phyloP scores from a whole-genome alignment of 2,113 vertebrate species.

The Myrmecobius fasciatus region DNA sequence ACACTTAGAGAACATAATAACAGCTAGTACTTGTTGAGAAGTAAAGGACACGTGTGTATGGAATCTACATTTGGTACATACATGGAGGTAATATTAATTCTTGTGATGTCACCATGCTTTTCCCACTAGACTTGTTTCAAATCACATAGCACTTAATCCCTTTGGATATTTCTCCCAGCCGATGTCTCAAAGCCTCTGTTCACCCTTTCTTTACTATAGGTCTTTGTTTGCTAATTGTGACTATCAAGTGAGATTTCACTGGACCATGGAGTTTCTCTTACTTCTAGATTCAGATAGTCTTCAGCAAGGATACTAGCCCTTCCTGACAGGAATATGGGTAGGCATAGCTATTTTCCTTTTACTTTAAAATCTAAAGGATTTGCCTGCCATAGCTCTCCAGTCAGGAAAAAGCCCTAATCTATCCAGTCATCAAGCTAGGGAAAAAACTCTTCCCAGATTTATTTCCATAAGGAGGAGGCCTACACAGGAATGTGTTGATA shows the following conservation, averaged over 20 bases:
- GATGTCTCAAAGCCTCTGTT: neutral
- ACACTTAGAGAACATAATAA: neutral
- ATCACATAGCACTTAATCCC: no score
- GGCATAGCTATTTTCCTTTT: no score
- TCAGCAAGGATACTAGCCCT: no score
- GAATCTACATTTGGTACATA: neutral
- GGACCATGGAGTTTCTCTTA: neutral
- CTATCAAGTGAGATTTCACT: neutral
- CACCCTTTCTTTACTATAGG: neutral
- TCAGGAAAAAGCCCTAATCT: no score
- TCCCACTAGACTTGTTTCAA: neutral
- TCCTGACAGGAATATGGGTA: no score
- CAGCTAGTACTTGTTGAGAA: neutral
- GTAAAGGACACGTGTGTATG: neutral
- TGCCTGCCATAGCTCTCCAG: no score
- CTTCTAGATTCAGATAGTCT: neutral
- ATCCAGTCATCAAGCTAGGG: no score
- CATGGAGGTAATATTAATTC: neutral
- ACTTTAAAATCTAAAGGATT: no score
- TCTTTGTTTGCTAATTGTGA: neutral
- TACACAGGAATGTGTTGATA: no score
- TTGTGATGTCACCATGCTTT: neutral
- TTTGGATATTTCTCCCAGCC: neutral
- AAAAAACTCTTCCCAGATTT: no score
- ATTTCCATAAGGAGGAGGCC: no score